Conservation (phyloP, 2,113 vertebrate genomes). For the Oceanites oceanicus region DNA sequence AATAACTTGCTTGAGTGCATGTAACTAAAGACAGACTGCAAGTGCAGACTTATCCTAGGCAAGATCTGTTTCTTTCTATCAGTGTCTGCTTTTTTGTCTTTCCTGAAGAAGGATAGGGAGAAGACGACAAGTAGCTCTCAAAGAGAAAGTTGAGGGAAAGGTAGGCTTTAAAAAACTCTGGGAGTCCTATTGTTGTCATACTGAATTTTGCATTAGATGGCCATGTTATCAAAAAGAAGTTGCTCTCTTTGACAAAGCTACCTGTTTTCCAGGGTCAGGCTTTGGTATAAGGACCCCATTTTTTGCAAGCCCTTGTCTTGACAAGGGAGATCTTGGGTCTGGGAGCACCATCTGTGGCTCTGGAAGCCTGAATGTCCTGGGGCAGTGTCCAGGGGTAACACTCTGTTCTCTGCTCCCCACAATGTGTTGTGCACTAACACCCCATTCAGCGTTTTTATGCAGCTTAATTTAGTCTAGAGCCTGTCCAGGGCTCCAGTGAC, state of each 20-base stretch:
- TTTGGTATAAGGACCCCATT: not conserved
- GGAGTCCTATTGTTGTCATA: not conserved
- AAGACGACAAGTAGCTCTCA: not conserved
- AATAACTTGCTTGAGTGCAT: not conserved
- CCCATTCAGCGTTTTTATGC: not conserved
- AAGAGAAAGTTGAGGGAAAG: not conserved
- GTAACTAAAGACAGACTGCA: not conserved
- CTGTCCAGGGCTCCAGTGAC: not conserved
- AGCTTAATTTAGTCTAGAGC: not conserved
- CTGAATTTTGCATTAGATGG: not conserved
- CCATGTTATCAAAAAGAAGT: not conserved
- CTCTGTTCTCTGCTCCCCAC: accelerated
- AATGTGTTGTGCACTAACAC: not conserved
- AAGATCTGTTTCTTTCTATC: not conserved
- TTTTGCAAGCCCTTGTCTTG: not conserved
- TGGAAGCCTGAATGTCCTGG: not conserved
- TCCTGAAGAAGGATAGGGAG: not conserved
- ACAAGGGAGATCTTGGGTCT: not conserved
- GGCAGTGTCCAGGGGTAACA: not conserved
- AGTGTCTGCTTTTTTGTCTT: not conserved
- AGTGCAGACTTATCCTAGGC: not conserved
- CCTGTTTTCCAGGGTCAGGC: not conserved
- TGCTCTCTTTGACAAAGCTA: not conserved
- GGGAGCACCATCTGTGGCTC: not conserved
- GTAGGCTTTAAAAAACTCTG: not conserved